phyloP scores from a whole-genome alignment of 2,888 invertebrate species.

The Portevinia maculata region DNA sequence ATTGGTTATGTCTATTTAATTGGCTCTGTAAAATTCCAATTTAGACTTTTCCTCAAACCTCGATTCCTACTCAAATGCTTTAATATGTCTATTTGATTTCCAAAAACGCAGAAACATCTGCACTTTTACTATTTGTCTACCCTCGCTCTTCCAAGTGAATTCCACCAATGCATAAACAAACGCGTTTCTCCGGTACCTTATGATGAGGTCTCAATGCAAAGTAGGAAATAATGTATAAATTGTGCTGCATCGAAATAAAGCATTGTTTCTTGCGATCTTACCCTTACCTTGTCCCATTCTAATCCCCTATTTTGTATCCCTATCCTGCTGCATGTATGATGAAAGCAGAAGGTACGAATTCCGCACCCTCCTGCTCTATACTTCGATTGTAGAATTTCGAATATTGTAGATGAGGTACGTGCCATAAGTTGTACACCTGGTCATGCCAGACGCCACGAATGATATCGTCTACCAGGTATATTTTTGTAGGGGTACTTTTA shows the following conservation, averaged over 20 bases:
- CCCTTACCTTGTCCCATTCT: conserved; percentile 44
- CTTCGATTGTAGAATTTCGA: conserved; percentile 44
- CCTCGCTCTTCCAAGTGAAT: conserved; percentile 5
- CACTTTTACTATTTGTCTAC: conserved; percentile 25
- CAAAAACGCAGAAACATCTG: conserved; percentile 22
- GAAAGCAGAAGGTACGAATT: conserved; percentile 49
- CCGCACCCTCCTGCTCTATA: conserved; percentile 32
- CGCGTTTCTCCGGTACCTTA: conserved; percentile 31
- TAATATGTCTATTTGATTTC: background rate
- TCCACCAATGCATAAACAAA: conserved; percentile 37
- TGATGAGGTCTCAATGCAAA: conserved; percentile 33
- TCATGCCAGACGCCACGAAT: conserved; percentile 36
- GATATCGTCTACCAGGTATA: conserved; percentile 45
- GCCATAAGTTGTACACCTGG: conserved; percentile 61
- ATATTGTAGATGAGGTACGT: conserved; percentile 42
- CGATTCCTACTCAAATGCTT: background rate
- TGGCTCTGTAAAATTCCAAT: too few relatives aligned
- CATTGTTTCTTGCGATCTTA: conserved; percentile 43
- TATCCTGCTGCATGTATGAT: conserved; percentile 25
- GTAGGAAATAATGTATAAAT: conserved; percentile 15
- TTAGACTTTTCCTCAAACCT: background rate
- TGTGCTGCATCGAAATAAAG: conserved; percentile 19
- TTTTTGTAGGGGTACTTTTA: conserved; percentile 26
- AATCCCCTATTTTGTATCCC: conserved; percentile 52
- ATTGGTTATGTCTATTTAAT: too few relatives aligned